Conservation (phyloP, 1,140 invertebrate genomes). For the Pogonus chalceus region DNA sequence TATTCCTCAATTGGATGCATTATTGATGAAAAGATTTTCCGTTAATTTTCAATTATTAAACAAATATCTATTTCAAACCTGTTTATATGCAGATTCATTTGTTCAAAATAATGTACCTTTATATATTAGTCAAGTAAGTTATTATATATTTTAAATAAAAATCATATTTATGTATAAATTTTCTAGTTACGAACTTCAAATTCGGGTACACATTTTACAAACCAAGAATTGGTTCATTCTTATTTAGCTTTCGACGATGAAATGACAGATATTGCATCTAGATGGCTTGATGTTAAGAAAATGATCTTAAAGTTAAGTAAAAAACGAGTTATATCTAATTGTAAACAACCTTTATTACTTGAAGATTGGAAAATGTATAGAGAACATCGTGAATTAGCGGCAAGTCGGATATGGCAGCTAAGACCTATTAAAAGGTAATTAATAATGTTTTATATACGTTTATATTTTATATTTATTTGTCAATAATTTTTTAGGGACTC, state of each 20-base stretch:
- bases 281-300: background rate
- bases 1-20: slow-evolving; percentile 14
- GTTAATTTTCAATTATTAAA: slow-evolving; percentile 16
- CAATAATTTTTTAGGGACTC: background rate
- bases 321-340: background rate
- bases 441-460: background rate
- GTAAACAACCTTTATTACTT: background rate
- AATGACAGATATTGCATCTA: slow-evolving; percentile 1
- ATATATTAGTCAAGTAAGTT: slow-evolving; percentile 13
- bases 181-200: background rate
- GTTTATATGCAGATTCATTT: slow-evolving; percentile 10
- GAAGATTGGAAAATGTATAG: background rate
- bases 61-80: slow-evolving; percentile 16
- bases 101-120: slow-evolving; percentile 13
- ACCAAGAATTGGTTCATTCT: background rate
- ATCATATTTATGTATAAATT: background rate
- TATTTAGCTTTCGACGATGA: background rate
- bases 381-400: background rate
- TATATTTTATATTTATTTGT: background rate
- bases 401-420: background rate
- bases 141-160: background rate
- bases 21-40: slow-evolving; percentile 14
- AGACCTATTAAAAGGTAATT: background rate
- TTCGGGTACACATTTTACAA: background rate
- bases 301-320: background rate